Conservation (phyloP, 2,888 invertebrate species). For the Dicyrtoma fusca region DNA sequence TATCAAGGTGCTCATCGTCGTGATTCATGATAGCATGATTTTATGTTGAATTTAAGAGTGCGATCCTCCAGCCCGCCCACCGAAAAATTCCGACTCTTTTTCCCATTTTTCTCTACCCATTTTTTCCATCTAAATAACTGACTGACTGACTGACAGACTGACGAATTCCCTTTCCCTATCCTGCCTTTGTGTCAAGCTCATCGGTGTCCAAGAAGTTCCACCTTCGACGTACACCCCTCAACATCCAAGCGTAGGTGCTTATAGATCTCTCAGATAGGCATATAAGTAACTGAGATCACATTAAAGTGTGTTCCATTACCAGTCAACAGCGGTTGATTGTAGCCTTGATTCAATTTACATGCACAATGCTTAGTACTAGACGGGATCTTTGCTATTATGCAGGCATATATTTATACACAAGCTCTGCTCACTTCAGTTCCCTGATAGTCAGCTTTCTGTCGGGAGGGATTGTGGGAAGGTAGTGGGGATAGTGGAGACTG, state of each 20-base stretch:
- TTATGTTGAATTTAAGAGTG: neutral
- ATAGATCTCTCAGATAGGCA: no score
- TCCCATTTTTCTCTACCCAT: neutral
- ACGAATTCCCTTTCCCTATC: conserved; percentile 4
- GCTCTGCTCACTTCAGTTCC: no score
- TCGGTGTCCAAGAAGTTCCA: conserved; percentile 3
- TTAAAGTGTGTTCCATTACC: no score
- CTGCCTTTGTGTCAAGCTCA: conserved; percentile 19
- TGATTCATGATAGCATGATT: conserved; percentile 16
- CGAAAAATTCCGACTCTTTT: conserved; percentile 9
- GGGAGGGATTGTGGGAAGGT: neutral
- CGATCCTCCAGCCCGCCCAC: conserved; percentile 12
- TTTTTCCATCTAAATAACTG: conserved; percentile 13
- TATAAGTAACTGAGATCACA: no score
- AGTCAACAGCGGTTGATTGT: no score
- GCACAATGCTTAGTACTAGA: no score
- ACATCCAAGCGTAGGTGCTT: no score
- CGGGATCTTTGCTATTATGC: neutral
- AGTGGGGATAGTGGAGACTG: neutral
- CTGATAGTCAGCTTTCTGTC: no score
- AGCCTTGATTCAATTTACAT: no score
- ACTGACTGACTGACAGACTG: conserved; percentile 21
- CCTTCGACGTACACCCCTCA: no score
- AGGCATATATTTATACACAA: neutral
- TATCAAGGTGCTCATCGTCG: conserved; percentile 28